Percentiles rank a stretch among this genome's conserved stretches.
Evolutionary conservation across 1,140 invertebrate genomes (phyloP).

Genomic region (Brachionus rubens): DNA sequence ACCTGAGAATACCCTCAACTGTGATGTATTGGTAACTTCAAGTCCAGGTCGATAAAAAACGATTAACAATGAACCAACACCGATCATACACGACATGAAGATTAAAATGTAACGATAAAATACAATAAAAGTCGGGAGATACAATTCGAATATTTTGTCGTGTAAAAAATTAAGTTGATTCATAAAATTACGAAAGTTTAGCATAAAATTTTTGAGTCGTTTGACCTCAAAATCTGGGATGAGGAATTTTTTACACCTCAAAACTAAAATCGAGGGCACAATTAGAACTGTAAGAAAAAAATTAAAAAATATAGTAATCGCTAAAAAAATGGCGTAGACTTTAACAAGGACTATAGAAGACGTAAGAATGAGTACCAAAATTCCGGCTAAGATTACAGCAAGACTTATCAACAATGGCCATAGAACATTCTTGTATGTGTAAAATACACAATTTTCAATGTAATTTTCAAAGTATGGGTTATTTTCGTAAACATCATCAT

Average conservation of each 20-base stretch:
- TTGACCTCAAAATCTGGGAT: background rate
- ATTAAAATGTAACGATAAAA: constrained; percentile 32
- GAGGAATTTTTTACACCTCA: background rate
- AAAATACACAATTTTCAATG: constrained; percentile 16
- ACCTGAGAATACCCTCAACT: background rate
- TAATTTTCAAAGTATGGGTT: constrained; percentile 2
- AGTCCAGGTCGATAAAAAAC: constrained; percentile 13
- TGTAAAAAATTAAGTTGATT: constrained; percentile 10
- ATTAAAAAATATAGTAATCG: constrained; percentile 8
- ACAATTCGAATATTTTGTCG: constrained; percentile 32
- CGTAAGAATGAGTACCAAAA: background rate
- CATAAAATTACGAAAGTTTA: constrained; percentile 11
- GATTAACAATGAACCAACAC: background rate
- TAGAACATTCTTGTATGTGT: constrained; percentile 23
- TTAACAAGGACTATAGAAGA: background rate
- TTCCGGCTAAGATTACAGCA: background rate
- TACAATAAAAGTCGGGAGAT: constrained; percentile 9
- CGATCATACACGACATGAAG: background rate
- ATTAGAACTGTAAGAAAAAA: background rate
- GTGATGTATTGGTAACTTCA: background rate
- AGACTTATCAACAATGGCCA: background rate
- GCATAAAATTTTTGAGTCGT: background rate
- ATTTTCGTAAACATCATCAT: background rate
- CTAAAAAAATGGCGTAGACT: constrained; percentile 12
- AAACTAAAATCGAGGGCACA: background rate